A percentile compares a stretch with the other conserved stretches of the same genome.
phyloP scores from a whole-genome alignment of 2,113 vertebrate species.

The Amblyopsis rosae region DNA sequence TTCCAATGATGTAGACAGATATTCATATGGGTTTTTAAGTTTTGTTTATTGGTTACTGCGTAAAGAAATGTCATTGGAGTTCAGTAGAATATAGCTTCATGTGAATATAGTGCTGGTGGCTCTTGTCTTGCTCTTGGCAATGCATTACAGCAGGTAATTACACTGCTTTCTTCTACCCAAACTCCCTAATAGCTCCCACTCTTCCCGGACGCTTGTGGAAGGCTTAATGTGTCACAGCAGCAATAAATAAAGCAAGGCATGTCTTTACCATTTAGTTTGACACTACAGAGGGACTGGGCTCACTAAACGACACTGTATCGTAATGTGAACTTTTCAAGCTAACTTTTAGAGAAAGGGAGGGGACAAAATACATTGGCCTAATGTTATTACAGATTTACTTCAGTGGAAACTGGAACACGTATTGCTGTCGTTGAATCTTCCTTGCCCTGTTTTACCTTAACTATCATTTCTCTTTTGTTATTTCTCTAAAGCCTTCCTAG shows the following conservation, averaged over 20 bases:
- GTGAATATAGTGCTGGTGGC: constrained; percentile 43
- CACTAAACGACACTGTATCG: constrained; percentile 41
- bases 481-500: constrained; percentile 31
- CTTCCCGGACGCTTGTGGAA: constrained; percentile 46
- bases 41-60: constrained; percentile 35
- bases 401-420: neutral
- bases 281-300: constrained; percentile 39
- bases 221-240: constrained; percentile 56
- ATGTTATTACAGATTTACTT: constrained; percentile 8
- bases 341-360: constrained; percentile 1
- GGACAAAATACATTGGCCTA: neutral
- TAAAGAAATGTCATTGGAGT: constrained; percentile 51
- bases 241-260: constrained; percentile 61
- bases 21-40: constrained; percentile 30
- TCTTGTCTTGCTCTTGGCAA: constrained; percentile 52
- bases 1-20: neutral
- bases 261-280: constrained; percentile 59
- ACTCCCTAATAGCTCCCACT: constrained; percentile 55
- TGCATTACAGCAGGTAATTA: constrained; percentile 74
- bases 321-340: constrained; percentile 33
- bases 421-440: neutral
- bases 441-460: constrained; percentile 22
- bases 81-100: constrained; percentile 45
- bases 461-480: constrained; percentile 21
- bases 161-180: constrained; percentile 59